A percentile compares a stretch with the other conserved stretches of the same genome.
Conservation (phyloP, 2,113 vertebrate species). For the Etia nguti region DNA sequence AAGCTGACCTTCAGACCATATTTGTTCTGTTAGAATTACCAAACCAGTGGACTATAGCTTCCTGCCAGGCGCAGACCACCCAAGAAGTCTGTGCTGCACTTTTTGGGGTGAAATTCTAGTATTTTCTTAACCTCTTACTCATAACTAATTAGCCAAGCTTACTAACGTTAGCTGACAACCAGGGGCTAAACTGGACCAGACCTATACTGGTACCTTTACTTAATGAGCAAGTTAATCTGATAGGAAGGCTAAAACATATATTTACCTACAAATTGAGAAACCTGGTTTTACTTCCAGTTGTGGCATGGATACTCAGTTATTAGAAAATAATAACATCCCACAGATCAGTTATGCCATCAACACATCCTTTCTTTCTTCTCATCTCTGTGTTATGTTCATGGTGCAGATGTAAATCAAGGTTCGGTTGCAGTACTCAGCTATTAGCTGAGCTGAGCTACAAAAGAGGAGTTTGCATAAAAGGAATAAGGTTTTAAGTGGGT, state of each 20-base stretch:
- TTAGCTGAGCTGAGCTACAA: not conserved
- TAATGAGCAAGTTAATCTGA: not conserved
- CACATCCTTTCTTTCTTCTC: not conserved
- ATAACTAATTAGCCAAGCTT: not conserved
- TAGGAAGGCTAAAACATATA: not conserved
- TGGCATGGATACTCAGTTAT: not conserved
- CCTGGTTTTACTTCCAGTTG: not conserved
- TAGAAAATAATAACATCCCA: not conserved
- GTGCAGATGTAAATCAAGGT: not conserved
- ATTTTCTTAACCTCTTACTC: not conserved
- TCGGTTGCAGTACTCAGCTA: not conserved
- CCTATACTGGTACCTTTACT: not conserved
- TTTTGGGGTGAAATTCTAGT: not conserved
- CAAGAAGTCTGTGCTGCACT: not conserved
- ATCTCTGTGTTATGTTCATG: not conserved
- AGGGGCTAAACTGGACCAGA: not conserved
- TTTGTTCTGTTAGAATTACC: not conserved
- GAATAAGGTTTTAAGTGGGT: not conserved
- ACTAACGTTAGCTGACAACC: not conserved
- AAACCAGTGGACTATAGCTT: not conserved
- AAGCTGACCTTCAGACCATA: not conserved
- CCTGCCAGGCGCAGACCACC: not conserved
- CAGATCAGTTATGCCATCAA: not conserved
- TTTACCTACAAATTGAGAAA: not conserved
- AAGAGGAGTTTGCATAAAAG: not conserved